Evolutionary conservation across 2,888 invertebrate species (phyloP).

Genomic region (Acleris holmiana): DNA sequence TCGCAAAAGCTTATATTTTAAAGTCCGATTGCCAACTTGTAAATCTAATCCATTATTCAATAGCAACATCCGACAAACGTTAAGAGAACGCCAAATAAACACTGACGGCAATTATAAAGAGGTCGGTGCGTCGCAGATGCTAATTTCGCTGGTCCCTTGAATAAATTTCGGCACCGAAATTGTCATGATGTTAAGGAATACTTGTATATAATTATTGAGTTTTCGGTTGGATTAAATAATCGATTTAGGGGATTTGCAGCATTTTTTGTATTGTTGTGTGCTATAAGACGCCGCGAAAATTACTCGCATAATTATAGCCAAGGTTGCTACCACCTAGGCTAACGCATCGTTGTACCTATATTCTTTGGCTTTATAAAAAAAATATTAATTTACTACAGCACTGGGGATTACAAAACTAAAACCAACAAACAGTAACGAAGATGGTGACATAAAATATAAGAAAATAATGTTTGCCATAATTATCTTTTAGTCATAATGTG

Average conservation of each 20-base stretch:
- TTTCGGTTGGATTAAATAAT: conserved; percentile 13
- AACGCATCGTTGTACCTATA: too few species aligned
- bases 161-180: conserved; percentile 54
- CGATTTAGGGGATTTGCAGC: background rate
- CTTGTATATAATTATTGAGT: conserved; percentile 20
- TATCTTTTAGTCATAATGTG: too few species aligned
- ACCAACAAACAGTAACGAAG: too few species aligned
- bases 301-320: too few species aligned
- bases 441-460: too few species aligned
- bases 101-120: conserved; percentile 64
- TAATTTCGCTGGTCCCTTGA: conserved; percentile 61
- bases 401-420: too few species aligned
- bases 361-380: too few species aligned
- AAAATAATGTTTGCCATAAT: too few species aligned
- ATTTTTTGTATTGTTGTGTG: too few species aligned
- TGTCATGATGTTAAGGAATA: conserved; percentile 25
- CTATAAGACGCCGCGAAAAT: too few species aligned
- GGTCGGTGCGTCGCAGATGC: conserved; percentile 60
- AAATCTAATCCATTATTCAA: conserved; percentile 68
- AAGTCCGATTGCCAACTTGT: conserved; percentile 45
- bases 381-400: too few species aligned
- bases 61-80: conserved; percentile 61
- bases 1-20: conserved; percentile 3
- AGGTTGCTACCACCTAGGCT: too few species aligned
- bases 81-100: conserved; percentile 56